Conservation (phyloP, 2,888 invertebrate species). For the Rotaria sp. region DNA sequence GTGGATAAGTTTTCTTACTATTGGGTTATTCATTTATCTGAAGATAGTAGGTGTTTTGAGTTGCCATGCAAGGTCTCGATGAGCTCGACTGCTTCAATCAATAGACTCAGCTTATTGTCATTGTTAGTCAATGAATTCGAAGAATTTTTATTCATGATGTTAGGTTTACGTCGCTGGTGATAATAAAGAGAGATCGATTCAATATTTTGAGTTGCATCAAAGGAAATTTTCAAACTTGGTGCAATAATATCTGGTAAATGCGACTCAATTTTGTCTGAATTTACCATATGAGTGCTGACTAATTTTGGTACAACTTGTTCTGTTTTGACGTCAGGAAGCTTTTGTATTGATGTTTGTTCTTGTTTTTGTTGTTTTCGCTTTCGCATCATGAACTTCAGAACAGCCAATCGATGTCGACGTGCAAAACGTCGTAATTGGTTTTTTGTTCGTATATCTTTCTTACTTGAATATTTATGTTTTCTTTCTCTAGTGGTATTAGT, state of each 20-base stretch:
- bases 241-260: neutral
- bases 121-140: neutral
- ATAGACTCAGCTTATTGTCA: neutral
- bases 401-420: neutral
- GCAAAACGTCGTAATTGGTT: neutral
- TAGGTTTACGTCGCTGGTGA: neutral
- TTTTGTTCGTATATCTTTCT: neutral
- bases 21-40: neutral
- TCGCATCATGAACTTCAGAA: neutral
- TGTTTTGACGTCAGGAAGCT: neutral
- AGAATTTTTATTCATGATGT: neutral
- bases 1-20: neutral
- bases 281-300: neutral
- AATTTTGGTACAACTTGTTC: neutral
- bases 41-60: neutral
- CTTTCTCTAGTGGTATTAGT: neutral
- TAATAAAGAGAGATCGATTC: neutral
- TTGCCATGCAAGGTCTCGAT: neutral
- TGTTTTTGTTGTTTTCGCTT: neutral
- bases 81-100: neutral
- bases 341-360: neutral
- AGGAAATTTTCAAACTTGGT: neutral
- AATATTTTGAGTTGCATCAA: neutral
- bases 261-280: neutral
- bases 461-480: neutral